Evolutionary conservation across 2,797 vertebrate species (phyloP).

Genomic region (Microctenopoma steveboyesi): DNA sequence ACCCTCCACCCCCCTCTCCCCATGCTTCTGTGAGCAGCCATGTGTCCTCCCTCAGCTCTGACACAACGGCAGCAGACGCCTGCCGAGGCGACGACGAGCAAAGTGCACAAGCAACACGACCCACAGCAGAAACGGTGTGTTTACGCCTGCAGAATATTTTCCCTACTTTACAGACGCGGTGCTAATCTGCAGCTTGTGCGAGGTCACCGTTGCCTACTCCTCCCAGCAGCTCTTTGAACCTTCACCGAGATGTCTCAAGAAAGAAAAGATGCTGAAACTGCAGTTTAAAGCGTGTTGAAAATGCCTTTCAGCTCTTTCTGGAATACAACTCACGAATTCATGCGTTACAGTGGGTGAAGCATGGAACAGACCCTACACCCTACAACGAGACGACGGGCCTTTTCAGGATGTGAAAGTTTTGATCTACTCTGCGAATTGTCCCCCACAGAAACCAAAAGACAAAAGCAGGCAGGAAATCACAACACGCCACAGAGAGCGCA

Average conservation of each 20-base stretch:
- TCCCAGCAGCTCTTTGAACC: no score
- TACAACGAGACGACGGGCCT: conserved; percentile 5
- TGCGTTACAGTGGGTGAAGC: conserved; percentile 29
- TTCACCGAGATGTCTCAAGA: no score
- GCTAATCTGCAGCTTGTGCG: no score
- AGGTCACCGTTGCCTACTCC: no score
- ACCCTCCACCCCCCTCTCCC: background rate
- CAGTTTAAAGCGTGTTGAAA: background rate
- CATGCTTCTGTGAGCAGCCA: conserved; percentile 37
- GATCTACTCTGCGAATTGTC: conserved; percentile 10
- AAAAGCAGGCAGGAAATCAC: conserved; percentile 37
- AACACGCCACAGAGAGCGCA: background rate
- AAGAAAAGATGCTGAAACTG: no score
- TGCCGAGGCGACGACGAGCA: conserved; percentile 22
- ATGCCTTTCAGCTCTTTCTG: conserved; percentile 5
- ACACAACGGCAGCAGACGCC: conserved; percentile 28
- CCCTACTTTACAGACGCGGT: no score
- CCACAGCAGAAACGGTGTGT: no score
- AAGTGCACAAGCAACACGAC: conserved; percentile 8
- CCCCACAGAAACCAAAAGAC: conserved; percentile 5
- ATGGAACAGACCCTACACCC: background rate
- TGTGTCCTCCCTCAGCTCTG: conserved; percentile 23
- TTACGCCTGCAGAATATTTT: no score
- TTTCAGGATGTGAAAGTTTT: conserved; percentile 51
- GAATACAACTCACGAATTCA: conserved; percentile 7